Conservation (phyloP, 2,888 invertebrate genomes). For the Cantharis lateralis region DNA sequence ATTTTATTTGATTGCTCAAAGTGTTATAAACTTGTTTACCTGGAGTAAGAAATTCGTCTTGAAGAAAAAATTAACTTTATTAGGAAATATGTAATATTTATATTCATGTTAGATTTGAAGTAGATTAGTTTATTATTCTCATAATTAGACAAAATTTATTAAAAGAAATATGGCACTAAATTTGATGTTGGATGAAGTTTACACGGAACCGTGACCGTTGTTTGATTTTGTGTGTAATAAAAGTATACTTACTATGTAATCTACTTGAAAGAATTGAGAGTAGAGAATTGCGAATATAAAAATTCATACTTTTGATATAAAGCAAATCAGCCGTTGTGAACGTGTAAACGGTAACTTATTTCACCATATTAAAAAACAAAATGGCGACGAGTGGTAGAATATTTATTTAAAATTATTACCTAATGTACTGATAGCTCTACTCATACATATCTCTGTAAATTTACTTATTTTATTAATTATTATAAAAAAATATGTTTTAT, state of each 20-base stretch:
- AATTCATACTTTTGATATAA: background rate
- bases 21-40: background rate
- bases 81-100: conserved; percentile 1
- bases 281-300: background rate
- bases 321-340: background rate
- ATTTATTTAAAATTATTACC: background rate
- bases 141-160: conserved; percentile 23
- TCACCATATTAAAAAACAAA: background rate
- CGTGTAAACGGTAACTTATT: background rate
- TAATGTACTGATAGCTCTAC: conserved; percentile 28
- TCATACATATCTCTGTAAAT: conserved; percentile 40
- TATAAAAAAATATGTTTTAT: conserved; percentile 1
- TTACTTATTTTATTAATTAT: conserved; percentile 28
- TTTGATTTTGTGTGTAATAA: background rate
- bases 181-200: background rate
- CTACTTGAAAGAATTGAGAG: too few relatives aligned
- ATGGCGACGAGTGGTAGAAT: background rate
- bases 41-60: background rate
- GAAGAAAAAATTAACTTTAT: background rate
- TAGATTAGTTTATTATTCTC: conserved; percentile 16
- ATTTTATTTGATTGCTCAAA: background rate
- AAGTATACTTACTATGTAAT: background rate
- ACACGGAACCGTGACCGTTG: background rate
- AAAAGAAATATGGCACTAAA: background rate
- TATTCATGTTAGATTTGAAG: conserved; percentile 27